Base-by-base conservation (phyloP, 2,113 vertebrate genomes). In the Eublepharis macularius region DNA sequence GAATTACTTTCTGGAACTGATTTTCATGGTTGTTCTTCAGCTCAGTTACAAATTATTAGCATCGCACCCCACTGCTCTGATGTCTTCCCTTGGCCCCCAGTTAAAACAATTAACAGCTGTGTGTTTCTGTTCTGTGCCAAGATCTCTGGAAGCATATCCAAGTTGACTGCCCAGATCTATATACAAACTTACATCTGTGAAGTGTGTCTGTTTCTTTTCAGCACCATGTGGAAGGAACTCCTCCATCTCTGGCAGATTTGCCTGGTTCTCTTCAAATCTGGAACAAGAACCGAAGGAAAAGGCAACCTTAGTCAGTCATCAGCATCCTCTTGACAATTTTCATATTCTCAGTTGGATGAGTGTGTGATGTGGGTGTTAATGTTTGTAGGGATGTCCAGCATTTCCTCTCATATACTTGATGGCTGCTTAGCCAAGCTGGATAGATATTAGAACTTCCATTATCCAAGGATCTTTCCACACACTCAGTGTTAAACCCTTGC, bases 141-240 rank as follows among this genome's bases (percentile, higher is more conserved):
- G 19, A 34, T 29, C n/a, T 76, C 82, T 66, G 12, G 41, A 36
- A 43, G 21, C 24, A 39, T 57, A 77, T 36, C 66, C 66, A 45
- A 84, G 3, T 39, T 10, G 47, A 69, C 26, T 43, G 1, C 4
- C 6, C 12, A 81, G 3, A 26, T 76, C 21, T 21, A 21, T 24
- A 47, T 60, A 84, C 8, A 57, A 0, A 93, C 96, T 96, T 95
- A 99, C 98, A 1, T 99, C 98, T 0, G 97, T 99, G 94, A 99
- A 99, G 86, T 97, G 97, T 0, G 94, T 95, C 11, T 97, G 96
- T 80, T 98, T 98, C 96, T 98, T 99, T 94, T 96, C 95, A 0
- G 95, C 87, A 0, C 94, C 82, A 0, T 93, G 97, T 80, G 98
- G 97, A 39, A 99, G 90, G 93, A 99, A 99, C 89, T 97, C 97